phyloP scores from a whole-genome alignment of 2,888 invertebrate genomes.

The Eulithis prunata region DNA sequence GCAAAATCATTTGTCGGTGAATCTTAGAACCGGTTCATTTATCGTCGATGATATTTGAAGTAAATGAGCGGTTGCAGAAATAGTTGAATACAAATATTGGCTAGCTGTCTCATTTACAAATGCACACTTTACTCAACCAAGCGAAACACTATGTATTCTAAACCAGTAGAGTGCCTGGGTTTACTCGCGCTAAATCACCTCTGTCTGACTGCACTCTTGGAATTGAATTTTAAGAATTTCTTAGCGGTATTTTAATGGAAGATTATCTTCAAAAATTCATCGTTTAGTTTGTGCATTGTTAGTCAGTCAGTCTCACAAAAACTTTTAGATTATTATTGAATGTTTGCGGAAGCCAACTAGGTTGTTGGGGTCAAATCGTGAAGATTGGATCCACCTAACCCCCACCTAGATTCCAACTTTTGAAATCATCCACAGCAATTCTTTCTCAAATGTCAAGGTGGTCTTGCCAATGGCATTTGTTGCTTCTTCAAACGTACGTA shows the following conservation, averaged over 20 bases:
- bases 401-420: background rate
- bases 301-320: background rate
- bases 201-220: too few relatives aligned
- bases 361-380: conserved; percentile 19
- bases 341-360: conserved; percentile 12
- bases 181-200: too few relatives aligned
- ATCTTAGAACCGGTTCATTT: conserved; percentile 14
- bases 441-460: background rate
- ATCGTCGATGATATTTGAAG: conserved; percentile 17
- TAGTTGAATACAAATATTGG: conserved; percentile 18
- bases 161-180: background rate
- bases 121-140: conserved; percentile 28
- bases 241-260: too few relatives aligned
- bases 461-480: background rate
- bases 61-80: conserved; percentile 20
- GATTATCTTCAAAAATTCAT: too few relatives aligned
- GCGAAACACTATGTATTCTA: conserved; percentile 18
- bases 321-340: conserved; percentile 13
- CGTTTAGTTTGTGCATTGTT: background rate
- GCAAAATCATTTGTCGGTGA: background rate
- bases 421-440: background rate
- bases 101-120: conserved; percentile 19
- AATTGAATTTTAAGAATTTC: too few relatives aligned
- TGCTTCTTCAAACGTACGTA: background rate
- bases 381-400: conserved; percentile 9